Evolutionary conservation across 1,140 invertebrate species (phyloP), one percentile per base, ranked within the genome.

Genomic region (Caerostris darwini): DNA sequence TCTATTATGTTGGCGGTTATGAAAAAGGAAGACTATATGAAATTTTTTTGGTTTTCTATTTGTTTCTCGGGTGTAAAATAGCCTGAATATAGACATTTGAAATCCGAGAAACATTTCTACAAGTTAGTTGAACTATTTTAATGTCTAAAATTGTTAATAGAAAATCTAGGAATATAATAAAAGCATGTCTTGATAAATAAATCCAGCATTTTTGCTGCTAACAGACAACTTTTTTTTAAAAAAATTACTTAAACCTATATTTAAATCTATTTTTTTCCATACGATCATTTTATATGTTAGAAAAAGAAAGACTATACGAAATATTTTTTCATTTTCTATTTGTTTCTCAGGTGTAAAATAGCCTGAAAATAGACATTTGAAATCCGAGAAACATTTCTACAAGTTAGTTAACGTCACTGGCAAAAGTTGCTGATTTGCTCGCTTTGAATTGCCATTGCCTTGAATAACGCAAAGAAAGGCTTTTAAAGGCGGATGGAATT

Each of bases 401-500:
- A 34, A n/a, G 69, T 50, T 71, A 71, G 19, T 71, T 71, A 71
- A 19, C 8, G 69, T 71, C 69, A 71, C 69, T 10, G 69, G 69
- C 3, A 71, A 71, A 34, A n/a, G 69, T 71, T 34, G 10, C 69
- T 71, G 69, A 50, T 71, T 71, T 34, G 69, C 50, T 71, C 69
- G 19, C 19, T 71, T 71, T 10, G 19, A 71, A 71, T 71, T 71
- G 69, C 19, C 69, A 71, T n/a, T 71, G 7, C 8, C 34, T n/a
- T 71, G 69, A 71, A 71, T 71, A 71, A 71, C 10, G 19, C 69
- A n/a, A n/a, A 34, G 34, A 34, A 34, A 69, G 19, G 67, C 67
- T 7, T 71, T 71, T 71, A 71, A 71, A 50, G 8, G 69, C 69
- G 69, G 81, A 83, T 56, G 56, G 81, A 83, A 83, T 83, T 71